These are phyloP conservation scores for Neopipo cinnamomea DNA, from an alignment of 2,113 vertebrate genomes.

Conservation along the genomic window DNA sequence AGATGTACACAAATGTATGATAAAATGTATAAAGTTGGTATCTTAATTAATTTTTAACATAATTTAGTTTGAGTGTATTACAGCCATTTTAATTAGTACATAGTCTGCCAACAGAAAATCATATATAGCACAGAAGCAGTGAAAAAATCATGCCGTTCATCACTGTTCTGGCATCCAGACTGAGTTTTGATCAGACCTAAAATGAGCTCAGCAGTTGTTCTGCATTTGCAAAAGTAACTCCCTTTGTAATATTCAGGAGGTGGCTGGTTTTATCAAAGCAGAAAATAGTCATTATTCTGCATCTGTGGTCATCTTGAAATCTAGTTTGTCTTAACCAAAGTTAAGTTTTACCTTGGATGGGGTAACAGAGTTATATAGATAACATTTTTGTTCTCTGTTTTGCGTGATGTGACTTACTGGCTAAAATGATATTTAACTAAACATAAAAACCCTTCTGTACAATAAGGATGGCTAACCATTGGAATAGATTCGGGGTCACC, in stretches of 20 bases:
- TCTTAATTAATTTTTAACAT: slow-evolving; percentile 1
- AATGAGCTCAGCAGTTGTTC: neutral
- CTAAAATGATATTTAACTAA: neutral
- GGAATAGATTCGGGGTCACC: neutral
- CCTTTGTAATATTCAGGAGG: neutral
- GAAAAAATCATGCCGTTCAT: neutral
- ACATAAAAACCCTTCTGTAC: neutral
- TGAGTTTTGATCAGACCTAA: slow-evolving; percentile 20
- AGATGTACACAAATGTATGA: neutral
- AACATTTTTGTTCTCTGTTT: neutral
- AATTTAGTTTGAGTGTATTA: neutral
- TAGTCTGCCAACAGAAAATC: slow-evolving; percentile 9
- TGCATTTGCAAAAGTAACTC: neutral
- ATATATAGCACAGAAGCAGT: neutral
- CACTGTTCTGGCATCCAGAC: neutral
- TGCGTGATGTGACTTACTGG: neutral
- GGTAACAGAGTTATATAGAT: neutral
- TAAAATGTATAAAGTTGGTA: slow-evolving; percentile 7
- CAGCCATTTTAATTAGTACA: slow-evolving; percentile 39
- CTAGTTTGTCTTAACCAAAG: neutral
- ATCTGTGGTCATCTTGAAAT: neutral
- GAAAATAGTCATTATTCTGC: neutral
- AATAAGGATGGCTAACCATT: neutral
- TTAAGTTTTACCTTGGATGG: neutral
- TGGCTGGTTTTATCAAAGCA: neutral